Percentiles rank a stretch among this genome's conserved stretches.
Conservation (phyloP, 2,113 vertebrate genomes). For the Puma concolor region DNA sequence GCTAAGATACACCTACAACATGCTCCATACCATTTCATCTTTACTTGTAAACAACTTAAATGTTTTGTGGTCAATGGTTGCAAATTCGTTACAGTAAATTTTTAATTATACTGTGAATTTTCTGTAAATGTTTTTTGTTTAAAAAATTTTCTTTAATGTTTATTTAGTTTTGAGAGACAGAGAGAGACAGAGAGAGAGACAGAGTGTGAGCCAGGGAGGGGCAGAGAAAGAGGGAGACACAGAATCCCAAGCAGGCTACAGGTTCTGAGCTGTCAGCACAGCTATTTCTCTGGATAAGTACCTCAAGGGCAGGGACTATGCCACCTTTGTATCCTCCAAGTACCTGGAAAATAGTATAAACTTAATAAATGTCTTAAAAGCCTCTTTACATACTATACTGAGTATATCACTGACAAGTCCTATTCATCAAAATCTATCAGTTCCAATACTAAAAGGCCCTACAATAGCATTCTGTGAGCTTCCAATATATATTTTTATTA, state of each 20-base stretch:
- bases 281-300: not conserved
- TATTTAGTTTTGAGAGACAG: too few relatives aligned
- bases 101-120: not conserved
- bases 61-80: not conserved
- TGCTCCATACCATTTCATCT: not conserved
- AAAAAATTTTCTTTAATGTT: too few relatives aligned
- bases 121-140: not conserved
- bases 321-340: not conserved
- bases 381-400: not conserved
- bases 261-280: too few relatives aligned
- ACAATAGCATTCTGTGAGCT: not conserved
- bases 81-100: not conserved
- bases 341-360: not conserved
- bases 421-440: not conserved
- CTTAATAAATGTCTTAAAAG: not conserved
- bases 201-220: too few relatives aligned
- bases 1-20: not conserved
- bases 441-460: not conserved
- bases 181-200: too few relatives aligned
- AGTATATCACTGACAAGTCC: not conserved
- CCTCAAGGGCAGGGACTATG: not conserved
- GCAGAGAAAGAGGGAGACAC: too few relatives aligned
- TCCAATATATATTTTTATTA: not conserved
- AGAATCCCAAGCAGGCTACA: too few relatives aligned
- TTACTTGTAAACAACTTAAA: not conserved